Evolutionary conservation across 2,888 invertebrate species (phyloP).

Genomic region (Beris morrisii): DNA sequence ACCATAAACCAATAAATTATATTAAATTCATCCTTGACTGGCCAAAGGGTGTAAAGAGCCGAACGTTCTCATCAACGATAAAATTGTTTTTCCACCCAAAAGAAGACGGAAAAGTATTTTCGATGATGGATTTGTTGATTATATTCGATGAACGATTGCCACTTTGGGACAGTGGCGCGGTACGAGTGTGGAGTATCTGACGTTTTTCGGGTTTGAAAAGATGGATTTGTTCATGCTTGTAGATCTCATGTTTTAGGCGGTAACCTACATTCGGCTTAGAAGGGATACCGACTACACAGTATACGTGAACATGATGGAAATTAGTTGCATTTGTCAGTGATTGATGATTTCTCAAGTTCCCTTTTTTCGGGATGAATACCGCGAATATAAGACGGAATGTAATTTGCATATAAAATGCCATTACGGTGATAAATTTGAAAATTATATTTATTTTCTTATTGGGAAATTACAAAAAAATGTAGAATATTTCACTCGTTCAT

Average conservation of each 20-base stretch:
- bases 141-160: constrained; percentile 32
- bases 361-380: constrained; percentile 1
- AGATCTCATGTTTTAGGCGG: constrained; percentile 10
- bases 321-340: constrained; percentile 32
- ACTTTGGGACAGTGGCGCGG: constrained; percentile 12
- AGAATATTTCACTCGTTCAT: no score
- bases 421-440: not conserved
- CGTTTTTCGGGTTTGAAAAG: not conserved
- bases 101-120: constrained; percentile 12
- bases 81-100: constrained; percentile 15
- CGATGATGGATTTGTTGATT: constrained; percentile 32
- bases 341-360: constrained; percentile 25
- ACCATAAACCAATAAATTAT: constrained; percentile 29
- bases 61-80: constrained; percentile 24
- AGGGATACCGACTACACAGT: constrained; percentile 14
- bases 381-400: constrained; percentile 12
- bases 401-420: constrained; percentile 26
- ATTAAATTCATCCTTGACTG: constrained; percentile 22
- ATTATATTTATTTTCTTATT: no score
- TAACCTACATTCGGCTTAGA: constrained; percentile 8
- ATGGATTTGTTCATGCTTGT: constrained; percentile 29
- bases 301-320: constrained; percentile 27
- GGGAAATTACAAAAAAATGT: no score
- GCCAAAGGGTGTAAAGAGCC: constrained; percentile 13
- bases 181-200: not conserved